These are phyloP conservation scores for Stenodema calcarata DNA, from an alignment of 2,888 invertebrate species.

Conservation along the genomic window DNA sequence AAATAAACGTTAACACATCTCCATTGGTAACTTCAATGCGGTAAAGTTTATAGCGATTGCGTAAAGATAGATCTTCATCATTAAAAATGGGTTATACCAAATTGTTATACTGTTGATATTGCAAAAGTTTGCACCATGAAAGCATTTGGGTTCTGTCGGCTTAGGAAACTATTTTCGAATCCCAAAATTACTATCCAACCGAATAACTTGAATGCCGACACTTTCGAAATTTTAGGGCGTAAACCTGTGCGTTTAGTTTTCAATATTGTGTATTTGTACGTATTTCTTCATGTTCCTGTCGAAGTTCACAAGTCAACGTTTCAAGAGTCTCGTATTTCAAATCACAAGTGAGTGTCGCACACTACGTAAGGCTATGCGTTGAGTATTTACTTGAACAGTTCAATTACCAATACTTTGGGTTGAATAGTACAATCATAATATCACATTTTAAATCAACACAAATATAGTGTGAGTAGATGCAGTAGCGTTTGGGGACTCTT, in stretches of 20 bases:
- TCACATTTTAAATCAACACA: too few species aligned
- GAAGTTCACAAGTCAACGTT: not conserved
- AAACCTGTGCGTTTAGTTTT: not conserved
- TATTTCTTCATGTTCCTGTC: conserved; percentile 18
- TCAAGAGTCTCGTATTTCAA: not conserved
- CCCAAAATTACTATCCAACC: not conserved
- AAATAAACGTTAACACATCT: too few species aligned
- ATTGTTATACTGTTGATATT: not conserved
- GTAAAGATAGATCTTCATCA: too few species aligned
- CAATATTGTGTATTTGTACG: not conserved
- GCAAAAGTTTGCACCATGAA: not conserved
- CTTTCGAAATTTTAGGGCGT: not conserved
- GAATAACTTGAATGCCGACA: not conserved
- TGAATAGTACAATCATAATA: too few species aligned
- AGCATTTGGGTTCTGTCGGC: not conserved
- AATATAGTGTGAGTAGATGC: too few species aligned
- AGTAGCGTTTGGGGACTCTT: too few species aligned
- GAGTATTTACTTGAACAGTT: too few species aligned
- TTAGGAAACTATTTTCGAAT: not conserved
- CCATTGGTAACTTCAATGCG: not conserved
- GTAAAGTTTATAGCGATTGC: not conserved
- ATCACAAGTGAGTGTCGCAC: not conserved
- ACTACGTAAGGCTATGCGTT: too few species aligned
- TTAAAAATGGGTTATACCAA: not conserved
- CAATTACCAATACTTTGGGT: too few species aligned